phyloP scores from a whole-genome alignment of 2,888 invertebrate genomes.

The Autographa gamma region DNA sequence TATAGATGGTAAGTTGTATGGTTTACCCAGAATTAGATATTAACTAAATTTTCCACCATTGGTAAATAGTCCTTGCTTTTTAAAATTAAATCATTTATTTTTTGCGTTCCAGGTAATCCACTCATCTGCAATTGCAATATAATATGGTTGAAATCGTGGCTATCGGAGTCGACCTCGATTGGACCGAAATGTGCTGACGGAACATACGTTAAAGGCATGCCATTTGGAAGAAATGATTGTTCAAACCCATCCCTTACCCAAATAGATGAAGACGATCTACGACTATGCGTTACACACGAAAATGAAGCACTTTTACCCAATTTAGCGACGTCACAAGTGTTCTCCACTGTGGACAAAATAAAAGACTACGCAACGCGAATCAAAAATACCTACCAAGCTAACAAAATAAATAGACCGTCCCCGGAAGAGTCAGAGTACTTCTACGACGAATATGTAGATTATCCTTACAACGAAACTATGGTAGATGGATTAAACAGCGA shows the following conservation, averaged over 20 bases:
- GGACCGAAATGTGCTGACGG: slow-evolving; percentile 95
- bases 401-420: slow-evolving; percentile 89
- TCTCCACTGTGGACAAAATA: slow-evolving; percentile 89
- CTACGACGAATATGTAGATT: slow-evolving; percentile 95
- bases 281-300: slow-evolving; percentile 91
- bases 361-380: slow-evolving; percentile 83
- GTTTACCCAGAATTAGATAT: not conserved
- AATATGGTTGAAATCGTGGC: slow-evolving; percentile 95
- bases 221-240: slow-evolving; percentile 92
- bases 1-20: slow-evolving; percentile 92
- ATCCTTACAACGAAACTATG: slow-evolving; percentile 91
- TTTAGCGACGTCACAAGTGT: slow-evolving; percentile 89
- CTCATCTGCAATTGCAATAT: slow-evolving; percentile 94
- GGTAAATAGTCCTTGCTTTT: not conserved
- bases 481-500: slow-evolving; percentile 77
- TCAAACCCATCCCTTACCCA: slow-evolving; percentile 69
- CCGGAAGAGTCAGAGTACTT: slow-evolving; percentile 95
- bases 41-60: not conserved
- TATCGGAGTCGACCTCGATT: slow-evolving; percentile 92
- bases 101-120: slow-evolving; percentile 92
- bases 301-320: slow-evolving; percentile 89
- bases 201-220: slow-evolving; percentile 92
- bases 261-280: slow-evolving; percentile 87
- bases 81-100: not conserved
- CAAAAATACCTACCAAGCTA: slow-evolving; percentile 81